Conservation (phyloP, 2,888 invertebrate genomes). For the Eupithecia tripunctaria region DNA sequence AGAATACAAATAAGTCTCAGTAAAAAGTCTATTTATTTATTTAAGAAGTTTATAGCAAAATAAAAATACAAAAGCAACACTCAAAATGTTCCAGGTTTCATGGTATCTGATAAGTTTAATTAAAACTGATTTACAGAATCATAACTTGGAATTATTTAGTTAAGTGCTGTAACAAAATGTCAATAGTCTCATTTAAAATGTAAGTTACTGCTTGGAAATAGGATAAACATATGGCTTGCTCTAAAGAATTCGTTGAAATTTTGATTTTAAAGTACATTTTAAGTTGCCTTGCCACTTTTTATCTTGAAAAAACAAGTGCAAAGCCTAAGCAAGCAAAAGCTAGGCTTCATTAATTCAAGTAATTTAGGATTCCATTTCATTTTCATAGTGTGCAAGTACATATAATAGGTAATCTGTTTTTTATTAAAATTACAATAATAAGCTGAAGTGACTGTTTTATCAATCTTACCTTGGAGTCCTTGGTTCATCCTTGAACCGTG, state of each 20-base stretch:
- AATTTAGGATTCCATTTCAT: too few relatives aligned
- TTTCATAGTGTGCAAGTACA: too few relatives aligned
- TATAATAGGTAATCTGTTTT: too few relatives aligned
- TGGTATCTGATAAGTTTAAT: not conserved
- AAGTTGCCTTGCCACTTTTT: too few relatives aligned
- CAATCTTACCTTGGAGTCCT: slow-evolving; percentile 88
- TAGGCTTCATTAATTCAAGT: too few relatives aligned
- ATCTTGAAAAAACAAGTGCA: too few relatives aligned
- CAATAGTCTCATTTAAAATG: not conserved
- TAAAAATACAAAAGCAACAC: not conserved
- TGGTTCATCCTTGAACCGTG: slow-evolving; percentile 93
- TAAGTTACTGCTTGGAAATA: not conserved
- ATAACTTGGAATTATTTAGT: not conserved
- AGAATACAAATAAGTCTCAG: not conserved
- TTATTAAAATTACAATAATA: too few relatives aligned
- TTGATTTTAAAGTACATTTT: too few relatives aligned
- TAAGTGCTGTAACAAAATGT: not conserved
- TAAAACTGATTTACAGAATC: not conserved
- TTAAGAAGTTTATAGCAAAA: too few relatives aligned
- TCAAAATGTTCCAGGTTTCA: not conserved
- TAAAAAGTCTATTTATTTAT: too few relatives aligned
- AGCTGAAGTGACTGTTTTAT: not conserved
- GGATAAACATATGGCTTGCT: not conserved
- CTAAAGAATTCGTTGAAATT: not conserved
- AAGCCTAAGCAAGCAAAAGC: too few relatives aligned